These are phyloP conservation scores for Crypturellus undulatus DNA, from an alignment of 2,113 vertebrate genomes.

Conservation along the genomic window DNA sequence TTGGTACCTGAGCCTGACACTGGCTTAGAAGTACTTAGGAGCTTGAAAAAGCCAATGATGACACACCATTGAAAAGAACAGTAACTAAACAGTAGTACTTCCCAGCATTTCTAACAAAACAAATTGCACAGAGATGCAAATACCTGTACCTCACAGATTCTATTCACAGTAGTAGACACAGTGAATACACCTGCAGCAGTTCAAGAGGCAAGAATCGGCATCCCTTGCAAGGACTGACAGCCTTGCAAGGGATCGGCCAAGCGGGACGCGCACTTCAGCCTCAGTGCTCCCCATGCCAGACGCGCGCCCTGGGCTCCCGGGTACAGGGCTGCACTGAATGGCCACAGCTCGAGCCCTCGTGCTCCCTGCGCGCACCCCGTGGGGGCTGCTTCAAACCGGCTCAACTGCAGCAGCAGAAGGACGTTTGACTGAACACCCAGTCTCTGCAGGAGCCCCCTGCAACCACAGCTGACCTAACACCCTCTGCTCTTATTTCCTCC, in stretches of 20 bases:
- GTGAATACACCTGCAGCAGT: background rate
- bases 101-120: background rate
- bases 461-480: slow-evolving; percentile 7
- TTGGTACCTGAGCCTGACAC: background rate
- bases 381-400: background rate
- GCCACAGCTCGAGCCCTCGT: background rate
- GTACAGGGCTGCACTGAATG: background rate
- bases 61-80: background rate
- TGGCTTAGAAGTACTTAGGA: background rate
- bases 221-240: background rate
- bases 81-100: background rate
- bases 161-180: background rate
- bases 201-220: background rate
- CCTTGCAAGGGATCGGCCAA: background rate
- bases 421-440: background rate
- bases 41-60: background rate
- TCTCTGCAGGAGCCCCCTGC: background rate
- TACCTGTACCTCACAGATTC: accelerated
- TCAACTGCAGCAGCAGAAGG: slow-evolving; percentile 14
- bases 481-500: slow-evolving; percentile 43
- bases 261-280: background rate
- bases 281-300: accelerated
- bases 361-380: accelerated
- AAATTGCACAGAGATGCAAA: background rate
- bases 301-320: accelerated